Evolutionary conservation across 1,140 invertebrate genomes (phyloP), one percentile per base, ranked within the genome.

Genomic region (Calosoma granatense): DNA sequence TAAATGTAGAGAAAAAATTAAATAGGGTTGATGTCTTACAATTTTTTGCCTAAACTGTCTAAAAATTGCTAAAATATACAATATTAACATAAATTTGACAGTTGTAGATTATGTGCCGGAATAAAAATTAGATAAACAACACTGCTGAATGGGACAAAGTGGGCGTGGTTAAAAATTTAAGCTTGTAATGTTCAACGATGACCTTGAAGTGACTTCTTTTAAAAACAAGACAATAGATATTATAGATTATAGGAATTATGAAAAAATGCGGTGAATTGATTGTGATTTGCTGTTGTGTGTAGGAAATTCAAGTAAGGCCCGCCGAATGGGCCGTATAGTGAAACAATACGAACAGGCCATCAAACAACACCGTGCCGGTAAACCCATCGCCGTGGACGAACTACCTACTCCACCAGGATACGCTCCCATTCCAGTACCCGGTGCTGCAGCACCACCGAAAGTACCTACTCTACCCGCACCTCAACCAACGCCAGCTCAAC

Each of bases 261-360:
- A 60, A 85, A 90, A 69, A 75, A 80, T 20, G 77, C 83, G 56
- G 90, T 92, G 0, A 87, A 90, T 64, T 76, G 76, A 22, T 84
- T 88, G 61, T 83, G 26, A n/a, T 36, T 6, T 6, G 26, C 6
- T 9, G n/a, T 36, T 36, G 26, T 36, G 26, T 36, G 26, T 36
- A 36, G 41, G 82, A 2, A 94, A 97, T 67, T 74, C 80, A 0
- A 85, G 90, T 20, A 98, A 97, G 76, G 87, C 83, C 0, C 76
- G 94, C 59, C 78, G 93, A 61, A 89, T 94, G 75, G 88, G 87
- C 0, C 79, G 94, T 57, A 95, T 97, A 66, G 87, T 92, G 19
- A 97, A 97, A 73, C 93, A 97, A 74, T 98, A 92, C 70, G 81
- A 93, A 71, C 86, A 93, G 67, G 94, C 94, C 11, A 86, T 97